A percentile compares a stretch with the other conserved stretches of the same genome.
Conservation (phyloP, 2,113 vertebrate species). For the Channa argus region DNA sequence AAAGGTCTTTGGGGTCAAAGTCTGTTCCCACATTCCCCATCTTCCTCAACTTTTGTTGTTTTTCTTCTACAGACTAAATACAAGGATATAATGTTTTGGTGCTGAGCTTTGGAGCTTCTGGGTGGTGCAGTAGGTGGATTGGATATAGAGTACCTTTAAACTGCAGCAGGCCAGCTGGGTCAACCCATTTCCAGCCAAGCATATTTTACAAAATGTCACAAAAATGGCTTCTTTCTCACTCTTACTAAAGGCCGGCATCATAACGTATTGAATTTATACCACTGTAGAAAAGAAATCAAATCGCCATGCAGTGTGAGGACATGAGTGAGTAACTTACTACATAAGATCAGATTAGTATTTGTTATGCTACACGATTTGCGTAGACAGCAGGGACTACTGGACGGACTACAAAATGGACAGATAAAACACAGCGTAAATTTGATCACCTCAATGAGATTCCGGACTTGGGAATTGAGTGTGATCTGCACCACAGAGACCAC, state of each 20-base stretch:
- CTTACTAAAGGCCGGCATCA: constrained; percentile 6
- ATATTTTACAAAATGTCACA: constrained; percentile 6
- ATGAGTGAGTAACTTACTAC: constrained; percentile 17
- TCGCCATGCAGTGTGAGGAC: constrained; percentile 64
- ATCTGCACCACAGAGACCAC: constrained; percentile 83
- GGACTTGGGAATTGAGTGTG: constrained; percentile 88
- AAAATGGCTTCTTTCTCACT: background rate
- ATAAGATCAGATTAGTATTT: constrained; percentile 57
- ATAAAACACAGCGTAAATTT: constrained; percentile 75
- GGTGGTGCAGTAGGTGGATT: too few species aligned
- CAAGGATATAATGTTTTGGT: too few species aligned
- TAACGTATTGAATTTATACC: background rate
- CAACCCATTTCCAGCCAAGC: too few species aligned
- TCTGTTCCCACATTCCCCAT: too few species aligned
- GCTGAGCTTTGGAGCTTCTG: too few species aligned
- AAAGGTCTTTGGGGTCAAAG: background rate
- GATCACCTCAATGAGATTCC: constrained; percentile 89
- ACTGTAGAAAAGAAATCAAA: background rate
- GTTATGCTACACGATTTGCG: constrained; percentile 38
- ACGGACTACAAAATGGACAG: constrained; percentile 55
- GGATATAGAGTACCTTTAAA: too few species aligned
- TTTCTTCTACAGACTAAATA: too few species aligned
- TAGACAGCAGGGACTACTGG: constrained; percentile 56
- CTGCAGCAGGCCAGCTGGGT: too few species aligned
- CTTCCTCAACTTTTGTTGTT: too few species aligned